A percentile compares a stretch with the other conserved stretches of the same genome.
These are phyloP conservation scores for Dolomedes plantarius DNA, from an alignment of 2,888 invertebrate genomes.

Conservation along the genomic window DNA sequence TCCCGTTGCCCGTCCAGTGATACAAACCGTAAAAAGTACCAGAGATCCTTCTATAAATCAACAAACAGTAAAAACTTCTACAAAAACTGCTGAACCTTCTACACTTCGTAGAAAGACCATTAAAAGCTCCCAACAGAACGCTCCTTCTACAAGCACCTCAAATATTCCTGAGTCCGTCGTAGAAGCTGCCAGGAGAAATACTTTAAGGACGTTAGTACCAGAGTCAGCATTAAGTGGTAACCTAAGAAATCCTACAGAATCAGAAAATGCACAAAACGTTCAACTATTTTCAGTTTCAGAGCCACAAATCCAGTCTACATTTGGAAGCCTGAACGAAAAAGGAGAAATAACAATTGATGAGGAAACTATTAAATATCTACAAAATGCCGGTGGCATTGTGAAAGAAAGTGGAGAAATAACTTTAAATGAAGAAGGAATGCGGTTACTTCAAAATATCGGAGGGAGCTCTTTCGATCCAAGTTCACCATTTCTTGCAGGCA, in stretches of 20 bases:
- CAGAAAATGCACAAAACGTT: too few relatives aligned
- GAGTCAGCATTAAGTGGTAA: too few relatives aligned
- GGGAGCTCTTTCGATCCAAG: not conserved
- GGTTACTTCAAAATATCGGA: not conserved
- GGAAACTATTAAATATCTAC: not conserved
- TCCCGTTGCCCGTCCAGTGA: not conserved
- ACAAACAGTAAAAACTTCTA: not conserved
- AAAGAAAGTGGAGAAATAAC: not conserved
- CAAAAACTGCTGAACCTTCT: not conserved
- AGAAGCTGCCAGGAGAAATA: not conserved
- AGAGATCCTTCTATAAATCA: not conserved
- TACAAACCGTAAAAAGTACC: not conserved
- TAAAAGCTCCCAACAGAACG: not conserved
- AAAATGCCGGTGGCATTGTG: not conserved
- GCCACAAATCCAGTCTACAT: not conserved
- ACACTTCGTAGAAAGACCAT: not conserved
- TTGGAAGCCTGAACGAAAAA: not conserved
- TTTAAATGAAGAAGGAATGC: not conserved
- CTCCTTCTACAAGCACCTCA: not conserved
- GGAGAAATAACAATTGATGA: not conserved
- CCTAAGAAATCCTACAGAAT: too few relatives aligned
- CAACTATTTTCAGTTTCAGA: not conserved
- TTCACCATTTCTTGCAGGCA: too few relatives aligned
- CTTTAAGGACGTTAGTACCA: not conserved
- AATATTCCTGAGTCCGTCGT: not conserved